Conservation (phyloP, 1,140 invertebrate genomes). For the Chironomus tepperi region DNA sequence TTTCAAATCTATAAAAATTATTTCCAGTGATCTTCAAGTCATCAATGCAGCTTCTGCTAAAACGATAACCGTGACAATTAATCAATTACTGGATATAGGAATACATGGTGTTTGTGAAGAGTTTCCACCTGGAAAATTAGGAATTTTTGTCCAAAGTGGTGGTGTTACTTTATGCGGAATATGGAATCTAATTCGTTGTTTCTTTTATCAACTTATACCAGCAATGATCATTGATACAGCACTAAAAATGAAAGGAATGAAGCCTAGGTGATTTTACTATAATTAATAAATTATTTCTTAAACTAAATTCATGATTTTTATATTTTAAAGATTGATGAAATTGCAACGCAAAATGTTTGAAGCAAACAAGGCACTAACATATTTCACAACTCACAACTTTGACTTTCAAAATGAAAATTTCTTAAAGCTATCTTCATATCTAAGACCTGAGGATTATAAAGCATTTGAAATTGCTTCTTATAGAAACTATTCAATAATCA, state of each 20-base stretch:
- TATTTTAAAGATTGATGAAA: conserved; percentile 71
- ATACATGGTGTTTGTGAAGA: neutral
- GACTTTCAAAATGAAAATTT: conserved; percentile 68
- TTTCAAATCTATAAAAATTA: too few relatives aligned
- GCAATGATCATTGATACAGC: neutral
- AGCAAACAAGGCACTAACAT: conserved; percentile 62
- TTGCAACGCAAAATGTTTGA: conserved; percentile 71
- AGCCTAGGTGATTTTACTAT: neutral
- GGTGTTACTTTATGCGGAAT: neutral
- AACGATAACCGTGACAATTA: neutral
- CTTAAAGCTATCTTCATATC: conserved; percentile 46
- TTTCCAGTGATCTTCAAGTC: neutral
- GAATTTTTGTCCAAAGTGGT: neutral
- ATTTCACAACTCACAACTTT: conserved; percentile 77
- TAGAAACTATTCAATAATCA: neutral
- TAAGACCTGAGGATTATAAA: conserved; percentile 53
- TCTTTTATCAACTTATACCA: neutral
- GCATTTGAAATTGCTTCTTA: conserved; percentile 46
- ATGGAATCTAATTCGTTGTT: neutral
- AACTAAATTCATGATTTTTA: too few relatives aligned
- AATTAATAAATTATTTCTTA: too few relatives aligned
- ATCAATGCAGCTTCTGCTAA: neutral
- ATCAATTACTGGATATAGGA: neutral
- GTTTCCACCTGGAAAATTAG: neutral
- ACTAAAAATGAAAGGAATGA: neutral